A percentile compares a stretch with the other conserved stretches of the same genome.
Conservation (phyloP, 2,888 invertebrate species). For the Hesperia comma region DNA sequence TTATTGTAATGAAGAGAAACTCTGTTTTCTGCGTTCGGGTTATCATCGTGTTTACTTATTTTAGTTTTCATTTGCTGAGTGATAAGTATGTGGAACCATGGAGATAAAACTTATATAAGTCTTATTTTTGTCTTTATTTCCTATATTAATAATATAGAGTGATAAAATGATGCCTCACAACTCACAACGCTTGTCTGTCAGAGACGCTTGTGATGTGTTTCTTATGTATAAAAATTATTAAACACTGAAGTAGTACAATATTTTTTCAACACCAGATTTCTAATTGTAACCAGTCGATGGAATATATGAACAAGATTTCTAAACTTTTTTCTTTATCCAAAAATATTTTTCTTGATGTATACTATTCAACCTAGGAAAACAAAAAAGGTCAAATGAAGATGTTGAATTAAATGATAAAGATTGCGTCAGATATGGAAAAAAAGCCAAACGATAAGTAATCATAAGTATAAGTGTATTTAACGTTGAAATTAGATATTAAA, state of each 20-base stretch:
- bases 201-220: constrained; percentile 7
- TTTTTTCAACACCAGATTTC: no score
- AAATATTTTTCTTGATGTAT: no score
- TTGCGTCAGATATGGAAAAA: no score
- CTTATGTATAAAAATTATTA: constrained; percentile 12
- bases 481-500: no score
- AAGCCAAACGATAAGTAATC: no score
- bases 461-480: no score
- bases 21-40: constrained; percentile 25
- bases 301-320: neutral
- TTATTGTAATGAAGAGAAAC: constrained; percentile 22
- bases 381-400: no score
- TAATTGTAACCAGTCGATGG: neutral
- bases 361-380: no score
- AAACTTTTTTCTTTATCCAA: neutral
- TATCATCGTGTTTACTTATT: constrained; percentile 38
- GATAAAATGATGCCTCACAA: constrained; percentile 12
- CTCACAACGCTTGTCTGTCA: constrained; percentile 10
- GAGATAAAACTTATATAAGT: constrained; percentile 35
- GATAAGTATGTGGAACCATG: constrained; percentile 30
- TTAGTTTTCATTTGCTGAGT: constrained; percentile 31
- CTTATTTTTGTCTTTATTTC: constrained; percentile 33
- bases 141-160: constrained; percentile 8
- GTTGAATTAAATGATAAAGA: no score
- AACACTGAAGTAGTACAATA: no score